A percentile compares a stretch with the other conserved stretches of the same genome.
These are phyloP conservation scores for Montipora foliosa DNA, from an alignment of 64 coral and sea anemone genomes.

Conservation along the genomic window DNA sequence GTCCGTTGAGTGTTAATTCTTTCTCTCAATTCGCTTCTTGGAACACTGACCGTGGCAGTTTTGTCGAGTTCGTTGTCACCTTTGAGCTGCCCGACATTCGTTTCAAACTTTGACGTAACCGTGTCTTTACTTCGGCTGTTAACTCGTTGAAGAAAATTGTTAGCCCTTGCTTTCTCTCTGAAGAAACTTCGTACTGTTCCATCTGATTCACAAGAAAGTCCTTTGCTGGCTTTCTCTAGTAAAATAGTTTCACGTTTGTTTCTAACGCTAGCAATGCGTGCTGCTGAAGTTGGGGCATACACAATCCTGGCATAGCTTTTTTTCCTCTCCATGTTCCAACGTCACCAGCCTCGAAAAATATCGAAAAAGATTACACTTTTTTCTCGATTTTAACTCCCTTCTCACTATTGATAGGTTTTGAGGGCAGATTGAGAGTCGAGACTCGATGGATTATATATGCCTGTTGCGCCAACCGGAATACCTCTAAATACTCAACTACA, in stretches of 20 bases:
- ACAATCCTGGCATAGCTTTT: not conserved
- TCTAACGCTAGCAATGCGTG: constrained; percentile 2
- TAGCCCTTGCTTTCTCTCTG: constrained; percentile 25
- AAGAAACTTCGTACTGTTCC: constrained; percentile 2
- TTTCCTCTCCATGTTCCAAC: not conserved
- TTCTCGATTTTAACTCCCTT: not conserved
- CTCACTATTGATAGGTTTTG: no score
- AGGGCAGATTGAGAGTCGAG: not conserved
- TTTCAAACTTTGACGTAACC: not conserved
- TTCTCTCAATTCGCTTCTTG: not conserved
- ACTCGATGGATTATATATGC: not conserved
- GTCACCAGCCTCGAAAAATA: no score
- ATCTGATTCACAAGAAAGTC: not conserved
- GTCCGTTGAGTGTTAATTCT: not conserved
- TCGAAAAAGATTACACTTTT: no score
- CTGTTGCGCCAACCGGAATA: not conserved
- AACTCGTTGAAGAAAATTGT: not conserved
- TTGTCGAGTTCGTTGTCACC: not conserved
- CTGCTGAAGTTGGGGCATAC: not conserved
- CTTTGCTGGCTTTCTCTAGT: not conserved
- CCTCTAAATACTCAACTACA: not conserved
- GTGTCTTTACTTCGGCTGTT: not conserved
- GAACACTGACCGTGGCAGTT: not conserved
- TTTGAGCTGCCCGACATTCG: not conserved
- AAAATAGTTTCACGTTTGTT: constrained; percentile 30